phyloP scores from a whole-genome alignment of 2,888 invertebrate genomes.

The Podabrus alpinus region DNA sequence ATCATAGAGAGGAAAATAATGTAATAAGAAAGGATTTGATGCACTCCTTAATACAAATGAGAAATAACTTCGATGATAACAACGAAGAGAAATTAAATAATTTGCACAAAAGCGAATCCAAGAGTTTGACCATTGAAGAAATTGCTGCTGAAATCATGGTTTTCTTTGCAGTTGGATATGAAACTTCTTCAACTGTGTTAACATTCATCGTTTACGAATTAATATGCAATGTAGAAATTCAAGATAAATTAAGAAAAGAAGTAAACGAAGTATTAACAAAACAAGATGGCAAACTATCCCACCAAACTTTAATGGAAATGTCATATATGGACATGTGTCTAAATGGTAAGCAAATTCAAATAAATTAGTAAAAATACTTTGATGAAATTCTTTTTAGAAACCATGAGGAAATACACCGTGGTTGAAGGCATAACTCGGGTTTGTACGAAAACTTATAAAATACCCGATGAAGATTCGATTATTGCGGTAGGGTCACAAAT shows the following conservation, averaged over 20 bases:
- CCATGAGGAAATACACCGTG: slow-evolving; percentile 49
- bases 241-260: neutral
- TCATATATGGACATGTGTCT: neutral
- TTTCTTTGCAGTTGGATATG: neutral
- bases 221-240: neutral
- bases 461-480: slow-evolving; percentile 44
- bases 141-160: neutral
- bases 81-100: neutral
- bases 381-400: slow-evolving; percentile 41
- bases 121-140: neutral
- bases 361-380: neutral
- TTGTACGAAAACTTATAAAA: slow-evolving; percentile 37
- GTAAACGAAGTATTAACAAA: neutral
- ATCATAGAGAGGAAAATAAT: slow-evolving; percentile 34
- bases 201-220: neutral
- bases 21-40: slow-evolving; percentile 49
- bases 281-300: neutral
- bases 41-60: slow-evolving; percentile 47
- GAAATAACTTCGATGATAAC: slow-evolving; percentile 16
- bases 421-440: slow-evolving; percentile 34
- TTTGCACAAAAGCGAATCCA: neutral
- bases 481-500: slow-evolving; percentile 46
- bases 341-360: neutral
- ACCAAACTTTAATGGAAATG: neutral
- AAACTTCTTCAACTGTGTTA: neutral